Base-by-base conservation (phyloP, 2,797 vertebrate species). In the Distichodus sexfasciatus region DNA sequence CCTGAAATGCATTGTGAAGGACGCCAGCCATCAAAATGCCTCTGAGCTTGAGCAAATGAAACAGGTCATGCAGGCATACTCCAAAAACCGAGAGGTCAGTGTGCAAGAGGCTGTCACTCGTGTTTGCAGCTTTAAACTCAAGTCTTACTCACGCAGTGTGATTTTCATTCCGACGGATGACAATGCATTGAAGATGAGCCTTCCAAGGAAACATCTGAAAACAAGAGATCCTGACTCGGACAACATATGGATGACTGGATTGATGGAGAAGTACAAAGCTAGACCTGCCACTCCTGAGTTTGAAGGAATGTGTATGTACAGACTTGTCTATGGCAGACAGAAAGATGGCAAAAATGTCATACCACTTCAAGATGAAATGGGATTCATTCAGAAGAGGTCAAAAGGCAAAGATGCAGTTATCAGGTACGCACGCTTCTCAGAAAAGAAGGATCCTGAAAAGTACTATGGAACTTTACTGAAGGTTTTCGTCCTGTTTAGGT, bases 121-220 rank as follows among this genome's bases (percentile, higher is more conserved):
- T 40, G 63, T 29, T 0, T 66, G 63, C 12, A 53, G 63, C 63
- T 23, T 74, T 6, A 60, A 68, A 31, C 24, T 60, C 1, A 73
- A 73, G 31, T 50, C 41, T 24, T 73, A 40, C 21, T 73, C 63
- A 6, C 40, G 64, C 14, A 48, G 28, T 17, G 69, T 76, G 6
- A 19, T 54, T 0, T 66, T 66, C 19, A 43, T 66, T 6, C 63
- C 47, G 6, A 57, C 46, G 5, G 46, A 48, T 48, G 46, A 71
- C 38, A 47, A 72, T 4, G 33, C 40, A 3, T 1, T 66, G 38
- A 72, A 59, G 29, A 72, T 72, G 70, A 66, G 61, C 53, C 28
- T 72, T 4, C 68, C 68, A 4, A 41, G 50, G 29, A 26, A 24
- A 24, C 9, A 7, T 2, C 31, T 69, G 26, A 26, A 69, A 19